Conservation (phyloP, 2,888 invertebrate genomes). For the Kuschelorhynchus macadamiae region DNA sequence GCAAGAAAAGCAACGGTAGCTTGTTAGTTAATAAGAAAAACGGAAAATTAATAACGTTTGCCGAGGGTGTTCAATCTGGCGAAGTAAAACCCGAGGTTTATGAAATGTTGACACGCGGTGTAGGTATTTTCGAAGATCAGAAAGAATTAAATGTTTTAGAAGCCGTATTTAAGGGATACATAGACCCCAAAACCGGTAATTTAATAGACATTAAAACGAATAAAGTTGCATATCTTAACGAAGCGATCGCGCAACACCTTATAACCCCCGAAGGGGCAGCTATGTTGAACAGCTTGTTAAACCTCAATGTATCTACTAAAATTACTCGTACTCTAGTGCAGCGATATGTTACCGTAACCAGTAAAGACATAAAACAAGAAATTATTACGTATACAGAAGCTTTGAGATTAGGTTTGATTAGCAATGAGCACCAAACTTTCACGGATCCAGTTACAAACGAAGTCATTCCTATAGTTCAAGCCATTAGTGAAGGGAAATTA, state of each 20-base stretch:
- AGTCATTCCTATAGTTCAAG: slow-evolving; percentile 82
- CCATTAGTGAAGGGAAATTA: slow-evolving; percentile 80
- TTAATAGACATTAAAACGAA: slow-evolving; percentile 82
- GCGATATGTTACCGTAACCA: slow-evolving; percentile 83
- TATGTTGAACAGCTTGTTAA: slow-evolving; percentile 85
- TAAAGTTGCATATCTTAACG: slow-evolving; percentile 84
- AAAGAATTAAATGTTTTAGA: slow-evolving; percentile 88
- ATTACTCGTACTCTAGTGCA: slow-evolving; percentile 89
- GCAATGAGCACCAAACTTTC: slow-evolving; percentile 83
- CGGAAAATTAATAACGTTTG: slow-evolving; percentile 82
- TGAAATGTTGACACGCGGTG: slow-evolving; percentile 86
- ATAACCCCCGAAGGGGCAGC: slow-evolving; percentile 92
- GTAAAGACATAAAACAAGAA: slow-evolving; percentile 73
- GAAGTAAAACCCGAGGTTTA: slow-evolving; percentile 87
- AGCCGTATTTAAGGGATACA: slow-evolving; percentile 86
- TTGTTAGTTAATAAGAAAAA: slow-evolving; percentile 80
- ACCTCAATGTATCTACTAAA: slow-evolving; percentile 89
- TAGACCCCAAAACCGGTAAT: slow-evolving; percentile 91
- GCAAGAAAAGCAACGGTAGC: slow-evolving; percentile 80
- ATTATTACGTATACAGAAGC: slow-evolving; percentile 85
- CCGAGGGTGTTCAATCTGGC: slow-evolving; percentile 84
- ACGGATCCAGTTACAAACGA: slow-evolving; percentile 82
- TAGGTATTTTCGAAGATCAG: slow-evolving; percentile 84
- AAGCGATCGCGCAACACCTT: slow-evolving; percentile 87
- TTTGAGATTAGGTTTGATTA: slow-evolving; percentile 82